A percentile compares a stretch with the other conserved stretches of the same genome.
These are phyloP conservation scores for Papilio helenus DNA, from an alignment of 1,140 invertebrate species.

Conservation along the genomic window DNA sequence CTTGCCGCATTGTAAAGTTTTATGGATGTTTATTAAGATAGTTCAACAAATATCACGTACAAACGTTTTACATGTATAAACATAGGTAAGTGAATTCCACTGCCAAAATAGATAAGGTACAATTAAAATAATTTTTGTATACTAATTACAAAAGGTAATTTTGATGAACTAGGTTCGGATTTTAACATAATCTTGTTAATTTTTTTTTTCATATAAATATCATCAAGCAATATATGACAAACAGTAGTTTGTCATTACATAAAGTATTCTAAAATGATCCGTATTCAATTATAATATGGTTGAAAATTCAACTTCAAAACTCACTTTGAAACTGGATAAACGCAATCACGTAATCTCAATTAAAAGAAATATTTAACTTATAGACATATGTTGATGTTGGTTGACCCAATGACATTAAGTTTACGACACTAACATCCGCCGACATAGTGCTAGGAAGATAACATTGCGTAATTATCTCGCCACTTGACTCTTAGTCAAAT, in stretches of 20 bases:
- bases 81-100: too few species aligned
- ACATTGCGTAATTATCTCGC: neutral
- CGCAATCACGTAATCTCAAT: neutral
- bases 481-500: neutral
- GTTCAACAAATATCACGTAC: neutral
- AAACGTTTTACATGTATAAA: too few species aligned
- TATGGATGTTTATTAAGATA: neutral
- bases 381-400: neutral
- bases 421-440: constrained; percentile 10
- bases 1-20: neutral
- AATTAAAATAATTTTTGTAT: too few species aligned
- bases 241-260: neutral
- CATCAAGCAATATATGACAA: neutral
- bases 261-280: neutral
- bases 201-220: neutral
- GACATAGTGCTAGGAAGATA: neutral
- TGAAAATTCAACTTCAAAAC: neutral
- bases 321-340: neutral
- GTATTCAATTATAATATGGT: neutral
- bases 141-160: too few species aligned
- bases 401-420: constrained; percentile 16
- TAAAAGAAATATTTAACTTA: constrained; percentile 11
- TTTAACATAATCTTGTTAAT: too few species aligned
- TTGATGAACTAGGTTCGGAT: too few species aligned
- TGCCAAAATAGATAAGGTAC: too few species aligned